Base-by-base conservation (phyloP, 2,888 invertebrate genomes). In the Miltochrista miniata region DNA sequence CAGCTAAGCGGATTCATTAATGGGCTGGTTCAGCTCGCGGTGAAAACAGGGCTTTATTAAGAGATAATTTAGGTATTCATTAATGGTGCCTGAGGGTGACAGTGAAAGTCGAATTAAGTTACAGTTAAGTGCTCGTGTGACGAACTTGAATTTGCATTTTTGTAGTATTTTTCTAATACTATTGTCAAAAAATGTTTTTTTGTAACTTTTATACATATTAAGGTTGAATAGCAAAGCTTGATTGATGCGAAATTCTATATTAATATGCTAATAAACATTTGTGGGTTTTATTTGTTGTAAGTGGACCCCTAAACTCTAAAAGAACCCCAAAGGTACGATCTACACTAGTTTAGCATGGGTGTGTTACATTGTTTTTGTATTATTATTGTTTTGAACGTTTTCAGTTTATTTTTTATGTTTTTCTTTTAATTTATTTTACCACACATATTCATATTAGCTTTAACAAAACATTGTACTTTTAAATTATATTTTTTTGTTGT, bases 391-490 rank as follows among this genome's bases (percentile, higher is more conserved):
- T 41, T 36, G 45, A 34, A 33, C 14, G 9, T 15, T 41, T 53
- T 44, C 30, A 54, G 58, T 51, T 58, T 55, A 29, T 55, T 54
- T 13, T 48, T 60, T 60, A 61, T 51, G 59, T 61, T 61, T 56
- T 57, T 68, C 59, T 59, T 51, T 31, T 31, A 10, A 31, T 59
- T 65, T 62, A 58, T 56, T 64, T 68, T 68, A 72, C 77, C 83
- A 87, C 87, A 87, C 85, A 85, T 85, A 81, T 82, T 76, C 84
- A 83, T 81, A 70, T 83, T 85, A 83, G 81, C 75, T 66, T 49
- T 56, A 43, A 37, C 2, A 2, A 24, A 2, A 24, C 18, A 24
- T 2, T 24, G 18, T 24, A 24, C 5, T 24, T n/a, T n/a, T n/a
- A n/a, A n/a, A n/a, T n/a, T n/a, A n/a, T n/a, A 35, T 5, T 35